These are phyloP conservation scores for Magallana ariakensis DNA, from an alignment of 1,140 invertebrate genomes.

Conservation along the genomic window DNA sequence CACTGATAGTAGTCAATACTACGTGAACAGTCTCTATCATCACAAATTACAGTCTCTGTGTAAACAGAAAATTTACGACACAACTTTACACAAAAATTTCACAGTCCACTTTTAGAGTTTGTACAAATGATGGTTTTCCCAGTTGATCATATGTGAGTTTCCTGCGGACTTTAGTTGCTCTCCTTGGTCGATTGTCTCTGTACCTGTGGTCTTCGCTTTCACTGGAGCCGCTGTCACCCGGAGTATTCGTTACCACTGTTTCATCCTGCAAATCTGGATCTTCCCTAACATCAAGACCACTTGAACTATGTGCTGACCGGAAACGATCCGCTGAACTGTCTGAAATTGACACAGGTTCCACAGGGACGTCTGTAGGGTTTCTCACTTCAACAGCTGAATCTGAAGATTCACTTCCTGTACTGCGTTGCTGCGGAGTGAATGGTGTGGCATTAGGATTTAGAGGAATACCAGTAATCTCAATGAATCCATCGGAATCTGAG, in stretches of 20 bases:
- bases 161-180: not conserved
- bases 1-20: no score
- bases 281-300: not conserved
- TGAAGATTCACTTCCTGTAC: no score
- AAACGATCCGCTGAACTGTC: not conserved
- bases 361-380: no score
- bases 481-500: not conserved
- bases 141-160: not conserved
- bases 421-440: no score
- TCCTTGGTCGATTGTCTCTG: not conserved
- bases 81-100: slow-evolving; percentile 7
- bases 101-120: not conserved
- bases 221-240: not conserved
- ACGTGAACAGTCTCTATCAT: not conserved
- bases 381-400: no score
- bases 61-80: no score
- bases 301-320: not conserved
- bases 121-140: slow-evolving; percentile 6
- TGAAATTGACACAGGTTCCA: no score
- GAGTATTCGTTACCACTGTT: no score
- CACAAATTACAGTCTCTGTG: no score
- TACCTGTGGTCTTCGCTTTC: not conserved
- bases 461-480: not conserved
- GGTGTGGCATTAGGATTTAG: not conserved
- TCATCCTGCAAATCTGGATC: not conserved